Percentiles rank a stretch among this genome's conserved stretches.
Evolutionary conservation across 2,797 vertebrate genomes (phyloP).

Genomic region (Bovichtus diacanthus): DNA sequence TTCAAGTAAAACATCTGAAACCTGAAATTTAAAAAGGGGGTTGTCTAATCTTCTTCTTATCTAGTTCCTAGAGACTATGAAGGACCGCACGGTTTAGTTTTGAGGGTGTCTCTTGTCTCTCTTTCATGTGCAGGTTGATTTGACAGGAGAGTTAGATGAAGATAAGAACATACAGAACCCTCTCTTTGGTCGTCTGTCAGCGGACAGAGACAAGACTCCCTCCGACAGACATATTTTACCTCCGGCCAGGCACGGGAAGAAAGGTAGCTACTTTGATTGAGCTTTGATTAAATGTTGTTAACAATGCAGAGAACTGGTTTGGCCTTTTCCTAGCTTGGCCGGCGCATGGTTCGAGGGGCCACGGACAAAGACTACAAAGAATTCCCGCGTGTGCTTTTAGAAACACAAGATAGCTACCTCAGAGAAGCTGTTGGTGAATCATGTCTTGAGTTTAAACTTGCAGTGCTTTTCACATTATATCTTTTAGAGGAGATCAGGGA

Average conservation of each 20-base stretch:
- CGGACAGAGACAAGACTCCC: constrained; percentile 80
- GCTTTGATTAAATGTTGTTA: constrained; percentile 87
- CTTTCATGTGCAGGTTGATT: constrained; percentile 83
- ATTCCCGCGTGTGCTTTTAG: constrained; percentile 7
- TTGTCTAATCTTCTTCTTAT: constrained; percentile 3
- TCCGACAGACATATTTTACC: constrained; percentile 83
- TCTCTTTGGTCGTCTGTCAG: constrained; percentile 87
- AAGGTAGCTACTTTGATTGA: constrained; percentile 84
- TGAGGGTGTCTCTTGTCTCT: constrained; percentile 45
- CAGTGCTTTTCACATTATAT: constrained; percentile 5
- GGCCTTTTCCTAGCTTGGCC: constrained; percentile 51
- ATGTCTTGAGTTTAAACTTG: constrained; percentile 6
- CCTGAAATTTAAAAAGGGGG: constrained; percentile 9
- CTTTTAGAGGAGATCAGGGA: not conserved
- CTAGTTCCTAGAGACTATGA: constrained; percentile 22
- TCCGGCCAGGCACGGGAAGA: constrained; percentile 76
- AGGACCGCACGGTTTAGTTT: constrained; percentile 27
- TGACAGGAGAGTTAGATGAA: constrained; percentile 85
- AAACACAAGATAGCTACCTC: constrained; percentile 35
- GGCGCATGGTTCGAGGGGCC: constrained; percentile 32
- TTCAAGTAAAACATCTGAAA: constrained; percentile 17
- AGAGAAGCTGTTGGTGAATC: constrained; percentile 20
- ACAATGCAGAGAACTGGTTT: constrained; percentile 76
- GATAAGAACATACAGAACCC: constrained; percentile 88
- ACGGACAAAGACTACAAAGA: constrained; percentile 58